phyloP scores from a whole-genome alignment of 2,888 invertebrate genomes.

The Aethes cnicana region DNA sequence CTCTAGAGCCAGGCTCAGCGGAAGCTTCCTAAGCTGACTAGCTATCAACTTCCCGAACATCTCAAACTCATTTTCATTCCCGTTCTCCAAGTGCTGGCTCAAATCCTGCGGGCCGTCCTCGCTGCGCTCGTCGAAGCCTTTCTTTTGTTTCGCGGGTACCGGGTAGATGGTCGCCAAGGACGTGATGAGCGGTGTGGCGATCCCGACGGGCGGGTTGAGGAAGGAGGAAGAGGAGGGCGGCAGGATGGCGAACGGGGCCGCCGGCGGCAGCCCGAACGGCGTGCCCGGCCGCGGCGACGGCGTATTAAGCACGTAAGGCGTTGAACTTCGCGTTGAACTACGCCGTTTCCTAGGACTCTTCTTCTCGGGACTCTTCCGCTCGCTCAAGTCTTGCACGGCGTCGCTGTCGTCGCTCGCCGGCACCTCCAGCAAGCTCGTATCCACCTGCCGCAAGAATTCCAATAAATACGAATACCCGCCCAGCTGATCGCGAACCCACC shows the following conservation, averaged over 20 bases:
- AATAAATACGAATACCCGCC: background rate
- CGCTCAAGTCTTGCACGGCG: constrained; percentile 73
- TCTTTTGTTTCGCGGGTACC: constrained; percentile 71
- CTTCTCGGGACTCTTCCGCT: constrained; percentile 75
- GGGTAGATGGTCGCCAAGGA: constrained; percentile 75
- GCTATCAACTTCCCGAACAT: constrained; percentile 78
- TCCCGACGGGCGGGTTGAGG: constrained; percentile 75
- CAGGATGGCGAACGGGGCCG: constrained; percentile 66
- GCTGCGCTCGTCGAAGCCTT: constrained; percentile 57
- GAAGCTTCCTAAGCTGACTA: constrained; percentile 72
- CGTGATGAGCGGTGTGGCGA: constrained; percentile 73
- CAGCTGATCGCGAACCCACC: constrained; percentile 35
- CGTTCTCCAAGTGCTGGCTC: constrained; percentile 73
- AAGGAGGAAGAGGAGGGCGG: constrained; percentile 68
- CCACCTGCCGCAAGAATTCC: constrained; percentile 57
- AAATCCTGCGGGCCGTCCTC: constrained; percentile 71
- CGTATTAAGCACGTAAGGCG: constrained; percentile 74
- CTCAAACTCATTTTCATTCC: constrained; percentile 76
- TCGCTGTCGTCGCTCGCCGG: constrained; percentile 77
- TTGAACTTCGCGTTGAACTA: constrained; percentile 72
- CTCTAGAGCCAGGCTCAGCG: constrained; percentile 71
- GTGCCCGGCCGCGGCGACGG: constrained; percentile 74
- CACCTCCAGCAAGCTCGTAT: constrained; percentile 73
- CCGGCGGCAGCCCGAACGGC: constrained; percentile 66
- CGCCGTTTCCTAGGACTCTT: constrained; percentile 74